phyloP scores from a whole-genome alignment of 2,888 invertebrate species.

The Netelia virgata region DNA sequence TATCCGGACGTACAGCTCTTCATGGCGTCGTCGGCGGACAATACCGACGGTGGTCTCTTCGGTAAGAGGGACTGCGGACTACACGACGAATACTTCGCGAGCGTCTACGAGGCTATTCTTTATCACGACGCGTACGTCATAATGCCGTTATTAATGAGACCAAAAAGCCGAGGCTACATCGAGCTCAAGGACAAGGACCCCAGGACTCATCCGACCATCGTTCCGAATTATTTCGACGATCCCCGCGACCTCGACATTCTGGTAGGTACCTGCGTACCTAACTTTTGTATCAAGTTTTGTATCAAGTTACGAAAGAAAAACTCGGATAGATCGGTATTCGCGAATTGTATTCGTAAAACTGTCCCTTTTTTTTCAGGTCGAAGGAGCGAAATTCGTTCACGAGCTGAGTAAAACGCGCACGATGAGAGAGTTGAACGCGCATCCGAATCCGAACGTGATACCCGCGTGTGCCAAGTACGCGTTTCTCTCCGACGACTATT shows the following conservation, averaged over 20 bases:
- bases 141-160: conserved; percentile 90
- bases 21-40: conserved; percentile 91
- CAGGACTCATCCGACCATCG: conserved; percentile 91
- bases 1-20: conserved; percentile 93
- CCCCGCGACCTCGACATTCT: conserved; percentile 90
- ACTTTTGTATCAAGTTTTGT: too few species aligned
- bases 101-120: conserved; percentile 90
- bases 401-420: conserved; percentile 87
- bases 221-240: conserved; percentile 94
- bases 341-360: conserved; percentile 73
- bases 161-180: conserved; percentile 90
- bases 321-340: conserved; percentile 70
- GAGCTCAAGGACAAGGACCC: conserved; percentile 90
- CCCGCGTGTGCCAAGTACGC: conserved; percentile 88
- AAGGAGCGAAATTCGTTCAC: conserved; percentile 91
- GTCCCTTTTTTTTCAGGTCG: conserved; percentile 86
- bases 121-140: conserved; percentile 90
- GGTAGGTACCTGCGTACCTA: conserved; percentile 85
- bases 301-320: background rate
- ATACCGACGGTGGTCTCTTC: conserved; percentile 92
- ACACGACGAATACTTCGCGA: conserved; percentile 89
- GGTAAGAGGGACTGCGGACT: conserved; percentile 90
- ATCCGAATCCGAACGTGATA: conserved; percentile 88
- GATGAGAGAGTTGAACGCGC: conserved; percentile 87
- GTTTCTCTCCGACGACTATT: conserved; percentile 90